Base-by-base conservation (phyloP, 2,888 invertebrate species). In the Barypeithes pellucidus region DNA sequence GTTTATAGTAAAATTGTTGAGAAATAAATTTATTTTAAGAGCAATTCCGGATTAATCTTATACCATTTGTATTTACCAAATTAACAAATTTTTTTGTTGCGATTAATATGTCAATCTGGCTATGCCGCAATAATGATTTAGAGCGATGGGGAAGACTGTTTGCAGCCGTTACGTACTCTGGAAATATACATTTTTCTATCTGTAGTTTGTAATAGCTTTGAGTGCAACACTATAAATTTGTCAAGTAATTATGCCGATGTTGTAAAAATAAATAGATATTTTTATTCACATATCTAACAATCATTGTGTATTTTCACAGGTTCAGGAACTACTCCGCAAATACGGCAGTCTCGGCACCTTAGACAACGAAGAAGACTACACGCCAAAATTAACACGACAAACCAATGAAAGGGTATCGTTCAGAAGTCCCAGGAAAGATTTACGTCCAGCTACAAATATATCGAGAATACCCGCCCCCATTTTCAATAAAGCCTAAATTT, bases 311-410 rank as follows among this genome's bases (percentile, higher is more conserved):
- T 57, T 33, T 33, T 16, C 16, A 29, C 54, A 76, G 75, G 91
- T 95, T 86, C 93, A 94, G 81, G 92, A 91, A 72, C 82, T 91
- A 41, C 82, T 92, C n/a, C 89, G 88, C 45, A 88, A 90, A 75
- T 91, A 91, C 79, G 89, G 89, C 68, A 87, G 89, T 45, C 87
- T 89, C 72, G 89, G 87, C 2, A 89, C 89, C 54, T 87, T 89
- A 69, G 89, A 90, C 1, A 89, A 91, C 62, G 91, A 90, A 60
- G 90, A 92, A 76, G 92, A 92, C 77, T 90, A 78, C 36, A 74
- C 62, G 39, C 61, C 70, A 36, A 73, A 54, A 33, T 77, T 78
- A 45, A 63, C 68, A 14, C 77, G 77, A 54, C 75, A 77, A 18
- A 72, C 65, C 7, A 78, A 72, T 8, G 81, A 81, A 16, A 77